Base-by-base conservation (phyloP, 2,113 vertebrate species). In the Brevimyrus niger region DNA sequence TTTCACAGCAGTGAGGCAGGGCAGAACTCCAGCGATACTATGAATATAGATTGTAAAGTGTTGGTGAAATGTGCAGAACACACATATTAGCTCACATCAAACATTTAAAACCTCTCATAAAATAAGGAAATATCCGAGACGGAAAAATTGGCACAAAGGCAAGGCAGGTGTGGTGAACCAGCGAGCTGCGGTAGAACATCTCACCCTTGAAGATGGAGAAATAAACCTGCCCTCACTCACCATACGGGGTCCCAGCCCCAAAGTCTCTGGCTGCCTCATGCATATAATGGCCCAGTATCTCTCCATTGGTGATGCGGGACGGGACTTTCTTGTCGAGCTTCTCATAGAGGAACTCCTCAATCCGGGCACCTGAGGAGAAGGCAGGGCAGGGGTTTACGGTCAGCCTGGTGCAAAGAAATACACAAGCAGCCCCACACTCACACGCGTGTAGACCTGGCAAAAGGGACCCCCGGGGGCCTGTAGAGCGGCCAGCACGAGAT, bases 341-440 rank as follows among this genome's bases (percentile, higher is more conserved):
- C 91, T 99, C 98, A 1, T 98, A 99, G 21, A 99, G 96, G 94
- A 98, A 99, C 93, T 99, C 98, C 90, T 99, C 98, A 13, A 99
- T 98, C 88, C 98, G 96, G 92, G 97, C 97, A 93, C 95, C 95
- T 96, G 92, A 55, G 9, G 48, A 17, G 50, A 15, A 83, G 42
- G 35, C 35, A 51, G 48, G 5, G 10, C 21, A 21, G 10, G 11
- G 21, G 50, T 51, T 84, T 27, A 47, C 76, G 76, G 27, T 11
- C 35, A 58, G 15, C 3, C 27, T 35, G 35, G 35, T 76, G 58
- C 17, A 23, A 27, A n/a, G 31, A 88, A 50, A 23, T 11, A 31
- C 47, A 61, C n/a, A 10, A 7, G 23, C 38, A 61, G 42, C 4
- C 58, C 21, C 35, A 53, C 86, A 38, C 87, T 38, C 27, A 89